phyloP scores from a whole-genome alignment of 2,113 vertebrate genomes.

The Semicossyphus pulcher region DNA sequence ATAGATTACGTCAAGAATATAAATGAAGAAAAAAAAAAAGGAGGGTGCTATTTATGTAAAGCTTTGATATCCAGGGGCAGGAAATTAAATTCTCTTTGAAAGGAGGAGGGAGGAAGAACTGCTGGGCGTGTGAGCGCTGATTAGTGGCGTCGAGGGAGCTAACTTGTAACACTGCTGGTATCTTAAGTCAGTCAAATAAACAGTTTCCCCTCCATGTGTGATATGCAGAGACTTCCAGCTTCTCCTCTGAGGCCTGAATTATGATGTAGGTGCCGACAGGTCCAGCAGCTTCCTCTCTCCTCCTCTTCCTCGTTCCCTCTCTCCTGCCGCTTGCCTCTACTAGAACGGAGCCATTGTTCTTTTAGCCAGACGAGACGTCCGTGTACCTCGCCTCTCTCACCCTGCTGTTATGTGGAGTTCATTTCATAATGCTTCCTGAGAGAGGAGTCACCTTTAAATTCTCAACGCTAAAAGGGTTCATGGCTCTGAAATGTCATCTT shows the following conservation, averaged over 20 bases:
- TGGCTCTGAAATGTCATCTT: constrained; percentile 3
- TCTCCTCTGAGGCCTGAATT: constrained; percentile 43
- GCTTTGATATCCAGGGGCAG: constrained; percentile 77
- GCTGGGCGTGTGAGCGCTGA: constrained; percentile 56
- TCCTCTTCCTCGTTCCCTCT: constrained; percentile 22
- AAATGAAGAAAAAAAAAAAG: constrained; percentile 67
- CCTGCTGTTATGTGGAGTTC: not conserved
- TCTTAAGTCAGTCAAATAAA: constrained; percentile 30
- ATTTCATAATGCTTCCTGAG: constrained; percentile 14
- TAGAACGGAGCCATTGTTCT: constrained; percentile 37
- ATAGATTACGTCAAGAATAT: constrained; percentile 76
- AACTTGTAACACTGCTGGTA: constrained; percentile 35
- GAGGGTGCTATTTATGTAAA: constrained; percentile 70
- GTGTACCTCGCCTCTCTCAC: constrained; percentile 11
- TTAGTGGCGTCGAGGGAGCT: constrained; percentile 56
- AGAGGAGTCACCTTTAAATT: constrained; percentile 13
- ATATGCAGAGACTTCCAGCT: not conserved
- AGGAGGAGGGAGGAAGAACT: constrained; percentile 57
- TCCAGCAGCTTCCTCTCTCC: constrained; percentile 19
- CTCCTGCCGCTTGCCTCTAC: constrained; percentile 6
- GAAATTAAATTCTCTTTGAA: constrained; percentile 79
- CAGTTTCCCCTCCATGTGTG: not conserved
- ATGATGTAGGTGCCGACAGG: not conserved
- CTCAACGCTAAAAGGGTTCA: not conserved
- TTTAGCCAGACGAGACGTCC: constrained; percentile 22